Evolutionary conservation across 2,888 invertebrate species (phyloP).

Genomic region (Latrodectus hesperus): DNA sequence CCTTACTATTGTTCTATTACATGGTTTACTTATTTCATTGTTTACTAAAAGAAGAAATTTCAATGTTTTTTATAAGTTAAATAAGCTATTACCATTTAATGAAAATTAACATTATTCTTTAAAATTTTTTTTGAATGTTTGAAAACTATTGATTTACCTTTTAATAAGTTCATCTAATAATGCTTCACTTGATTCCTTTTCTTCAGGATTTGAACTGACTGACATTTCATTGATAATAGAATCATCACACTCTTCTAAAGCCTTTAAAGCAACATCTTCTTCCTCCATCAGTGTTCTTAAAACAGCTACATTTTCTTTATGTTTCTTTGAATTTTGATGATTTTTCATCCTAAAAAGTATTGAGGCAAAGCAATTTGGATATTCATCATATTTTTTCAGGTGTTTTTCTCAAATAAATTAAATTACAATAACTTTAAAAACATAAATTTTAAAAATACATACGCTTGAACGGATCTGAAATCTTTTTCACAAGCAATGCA

Average conservation of each 20-base stretch:
- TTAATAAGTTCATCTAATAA: conserved; percentile 43
- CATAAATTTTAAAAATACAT: conserved; percentile 71
- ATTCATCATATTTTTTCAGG: neutral
- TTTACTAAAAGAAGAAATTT: no score
- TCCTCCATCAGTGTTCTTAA: conserved; percentile 75
- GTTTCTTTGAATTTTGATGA: conserved; percentile 93
- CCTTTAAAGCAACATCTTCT: conserved; percentile 26
- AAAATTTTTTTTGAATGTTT: no score
- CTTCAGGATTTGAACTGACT: conserved; percentile 10
- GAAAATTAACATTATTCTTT: no score
- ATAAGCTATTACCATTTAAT: no score
- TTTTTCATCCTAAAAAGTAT: conserved; percentile 80
- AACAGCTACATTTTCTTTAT: conserved; percentile 86
- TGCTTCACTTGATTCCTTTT: conserved; percentile 34
- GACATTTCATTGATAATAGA: neutral
- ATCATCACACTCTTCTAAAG: no score
- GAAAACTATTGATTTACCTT: conserved; percentile 24
- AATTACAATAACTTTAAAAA: neutral
- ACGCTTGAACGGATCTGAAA: conserved; percentile 91
- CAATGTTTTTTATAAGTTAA: no score
- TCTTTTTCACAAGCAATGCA: conserved; percentile 95
- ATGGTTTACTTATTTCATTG: no score
- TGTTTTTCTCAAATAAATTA: neutral
- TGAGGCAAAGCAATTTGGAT: neutral
- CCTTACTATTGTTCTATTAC: no score